phyloP scores from a whole-genome alignment of 1,140 invertebrate genomes.

The Halotydeus destructor region DNA sequence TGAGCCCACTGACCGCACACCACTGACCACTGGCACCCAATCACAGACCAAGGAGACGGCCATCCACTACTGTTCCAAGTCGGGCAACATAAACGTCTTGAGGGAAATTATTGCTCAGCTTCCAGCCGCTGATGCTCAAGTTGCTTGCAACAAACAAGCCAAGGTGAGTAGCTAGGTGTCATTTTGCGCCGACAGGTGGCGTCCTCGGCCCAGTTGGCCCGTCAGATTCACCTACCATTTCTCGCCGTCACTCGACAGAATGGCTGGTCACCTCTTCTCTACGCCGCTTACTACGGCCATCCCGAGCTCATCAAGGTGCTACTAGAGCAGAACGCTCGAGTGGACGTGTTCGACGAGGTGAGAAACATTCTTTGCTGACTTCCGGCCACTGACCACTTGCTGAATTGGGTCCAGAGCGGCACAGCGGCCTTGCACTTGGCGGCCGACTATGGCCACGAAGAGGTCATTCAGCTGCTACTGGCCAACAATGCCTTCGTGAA shows the following conservation, averaged over 20 bases:
- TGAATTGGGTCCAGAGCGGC: conserved; percentile 73
- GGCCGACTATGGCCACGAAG: conserved; percentile 65
- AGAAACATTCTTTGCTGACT: not conserved
- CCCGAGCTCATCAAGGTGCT: conserved; percentile 33
- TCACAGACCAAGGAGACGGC: conserved; percentile 64
- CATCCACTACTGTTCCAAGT: conserved; percentile 79
- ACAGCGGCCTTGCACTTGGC: conserved; percentile 84
- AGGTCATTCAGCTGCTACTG: conserved; percentile 83
- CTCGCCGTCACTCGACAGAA: conserved; percentile 22
- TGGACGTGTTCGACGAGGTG: conserved; percentile 94
- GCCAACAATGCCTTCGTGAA: conserved; percentile 96
- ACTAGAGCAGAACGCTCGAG: conserved; percentile 56
- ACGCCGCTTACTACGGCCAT: conserved; percentile 47
- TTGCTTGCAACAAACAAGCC: conserved; percentile 78
- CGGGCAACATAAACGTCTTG: conserved; percentile 85
- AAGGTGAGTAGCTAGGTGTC: conserved; percentile 23
- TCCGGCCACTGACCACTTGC: not conserved
- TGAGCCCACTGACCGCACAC: too few relatives aligned
- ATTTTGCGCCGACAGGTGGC: too few relatives aligned
- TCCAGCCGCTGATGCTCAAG: conserved; percentile 60
- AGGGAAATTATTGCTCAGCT: conserved; percentile 79
- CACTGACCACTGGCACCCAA: too few relatives aligned
- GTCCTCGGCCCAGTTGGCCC: too few relatives aligned
- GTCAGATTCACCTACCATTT: not conserved
- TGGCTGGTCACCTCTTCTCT: conserved; percentile 87